Conservation (phyloP, 2,888 invertebrate species). For the Ceramica pisi region DNA sequence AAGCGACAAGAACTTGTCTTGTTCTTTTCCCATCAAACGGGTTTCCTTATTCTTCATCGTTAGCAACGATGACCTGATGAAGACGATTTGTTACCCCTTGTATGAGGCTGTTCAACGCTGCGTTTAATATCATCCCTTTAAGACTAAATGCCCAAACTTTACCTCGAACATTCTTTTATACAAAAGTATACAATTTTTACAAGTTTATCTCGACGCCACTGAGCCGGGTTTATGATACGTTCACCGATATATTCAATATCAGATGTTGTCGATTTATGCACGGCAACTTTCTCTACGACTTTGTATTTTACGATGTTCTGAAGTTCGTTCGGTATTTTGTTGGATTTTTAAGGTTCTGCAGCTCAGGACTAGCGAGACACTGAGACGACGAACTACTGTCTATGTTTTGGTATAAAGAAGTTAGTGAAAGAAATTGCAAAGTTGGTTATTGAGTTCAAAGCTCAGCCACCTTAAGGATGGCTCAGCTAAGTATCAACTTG, state of each 20-base stretch:
- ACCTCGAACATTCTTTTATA: conserved; percentile 33
- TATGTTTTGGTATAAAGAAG: conserved; percentile 2
- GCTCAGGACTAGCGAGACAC: background rate
- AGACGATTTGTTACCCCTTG: too few relatives aligned
- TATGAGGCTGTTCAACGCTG: too few relatives aligned
- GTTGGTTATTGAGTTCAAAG: too few relatives aligned
- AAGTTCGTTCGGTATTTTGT: conserved; percentile 50
- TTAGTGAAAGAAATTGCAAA: background rate
- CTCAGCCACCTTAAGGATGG: too few relatives aligned
- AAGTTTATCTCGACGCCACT: conserved; percentile 62
- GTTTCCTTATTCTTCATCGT: too few relatives aligned
- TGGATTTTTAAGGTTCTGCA: conserved; percentile 28
- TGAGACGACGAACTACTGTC: background rate
- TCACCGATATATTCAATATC: conserved; percentile 71
- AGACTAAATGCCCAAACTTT: conserved; percentile 19
- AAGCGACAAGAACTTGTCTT: too few relatives aligned
- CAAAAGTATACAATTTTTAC: conserved; percentile 60
- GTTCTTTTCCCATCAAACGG: too few relatives aligned
- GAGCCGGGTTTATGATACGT: conserved; percentile 67
- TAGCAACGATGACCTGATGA: too few relatives aligned
- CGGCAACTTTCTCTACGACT: conserved; percentile 65
- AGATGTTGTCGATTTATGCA: conserved; percentile 67
- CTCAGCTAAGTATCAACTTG: too few relatives aligned
- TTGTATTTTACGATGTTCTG: conserved; percentile 66
- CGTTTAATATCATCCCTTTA: background rate